phyloP scores from a whole-genome alignment of 2,113 vertebrate genomes.

The Petromus typicus region DNA sequence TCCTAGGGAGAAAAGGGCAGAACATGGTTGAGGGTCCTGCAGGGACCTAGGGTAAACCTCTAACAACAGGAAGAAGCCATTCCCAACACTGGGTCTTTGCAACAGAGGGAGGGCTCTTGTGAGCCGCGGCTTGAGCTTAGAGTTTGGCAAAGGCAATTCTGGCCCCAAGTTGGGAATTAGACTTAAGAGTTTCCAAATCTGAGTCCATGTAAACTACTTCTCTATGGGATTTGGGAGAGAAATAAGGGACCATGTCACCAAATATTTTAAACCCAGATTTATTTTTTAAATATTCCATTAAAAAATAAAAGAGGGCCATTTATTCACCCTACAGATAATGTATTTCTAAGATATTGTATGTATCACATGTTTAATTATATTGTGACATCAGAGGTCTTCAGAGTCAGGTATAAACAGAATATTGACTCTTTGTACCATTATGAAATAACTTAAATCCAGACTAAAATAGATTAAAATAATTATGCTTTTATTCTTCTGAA shows the following conservation, averaged over 20 bases:
- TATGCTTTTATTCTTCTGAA: conserved; percentile 60
- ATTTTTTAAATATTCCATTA: conserved; percentile 50
- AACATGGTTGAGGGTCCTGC: background rate
- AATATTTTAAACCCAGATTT: conserved; percentile 70
- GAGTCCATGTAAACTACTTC: conserved; percentile 34
- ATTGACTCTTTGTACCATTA: conserved; percentile 36
- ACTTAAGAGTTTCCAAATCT: conserved; percentile 10
- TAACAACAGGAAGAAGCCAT: background rate
- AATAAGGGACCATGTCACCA: conserved; percentile 37
- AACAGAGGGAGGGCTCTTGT: background rate
- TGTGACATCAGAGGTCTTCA: conserved; percentile 37
- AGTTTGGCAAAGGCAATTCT: background rate
- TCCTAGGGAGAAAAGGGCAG: background rate
- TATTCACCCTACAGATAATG: conserved; percentile 47
- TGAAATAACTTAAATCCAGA: conserved; percentile 61
- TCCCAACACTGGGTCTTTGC: background rate
- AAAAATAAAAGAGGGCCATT: conserved; percentile 46
- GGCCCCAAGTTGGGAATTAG: background rate
- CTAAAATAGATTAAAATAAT: conserved; percentile 71
- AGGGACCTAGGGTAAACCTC: background rate
- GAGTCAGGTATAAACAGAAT: conserved; percentile 51
- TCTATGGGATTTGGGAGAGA: conserved; percentile 37
- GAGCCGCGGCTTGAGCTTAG: background rate
- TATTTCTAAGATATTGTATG: conserved; percentile 55
- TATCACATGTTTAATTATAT: conserved; percentile 48